phyloP scores from a whole-genome alignment of 2,113 vertebrate species.

The Eurystomus gularis region DNA sequence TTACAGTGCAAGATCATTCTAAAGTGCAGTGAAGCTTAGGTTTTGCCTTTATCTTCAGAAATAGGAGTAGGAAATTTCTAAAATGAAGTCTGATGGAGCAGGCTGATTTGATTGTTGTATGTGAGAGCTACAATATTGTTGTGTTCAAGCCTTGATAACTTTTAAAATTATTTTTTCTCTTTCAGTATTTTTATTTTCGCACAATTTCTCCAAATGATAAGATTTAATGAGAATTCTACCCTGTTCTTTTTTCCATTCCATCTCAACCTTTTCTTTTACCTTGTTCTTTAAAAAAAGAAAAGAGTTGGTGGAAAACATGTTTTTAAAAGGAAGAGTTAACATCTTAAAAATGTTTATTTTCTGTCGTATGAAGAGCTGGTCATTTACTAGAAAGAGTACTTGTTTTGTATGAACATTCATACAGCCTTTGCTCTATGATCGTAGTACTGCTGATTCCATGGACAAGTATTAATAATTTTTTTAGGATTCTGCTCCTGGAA shows the following conservation, averaged over 20 bases:
- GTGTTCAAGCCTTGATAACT: neutral
- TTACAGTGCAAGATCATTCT: neutral
- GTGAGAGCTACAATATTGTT: neutral
- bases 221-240: neutral
- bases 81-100: neutral
- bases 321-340: neutral
- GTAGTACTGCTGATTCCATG: neutral
- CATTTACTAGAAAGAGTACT: neutral
- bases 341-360: neutral
- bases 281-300: neutral
- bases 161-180: neutral
- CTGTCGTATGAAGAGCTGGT: neutral
- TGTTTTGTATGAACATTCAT: neutral
- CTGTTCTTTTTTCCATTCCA: neutral
- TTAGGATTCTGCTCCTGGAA: neutral
- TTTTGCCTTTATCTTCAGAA: slow-evolving; percentile 3
- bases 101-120: neutral
- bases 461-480: neutral
- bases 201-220: neutral
- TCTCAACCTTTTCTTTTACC: neutral
- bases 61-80: neutral
- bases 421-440: neutral
- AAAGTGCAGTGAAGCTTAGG: neutral
- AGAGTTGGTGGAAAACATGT: neutral
- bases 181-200: neutral